Conservation (phyloP, 2,113 vertebrate species). For the Catharus bicknelli region DNA sequence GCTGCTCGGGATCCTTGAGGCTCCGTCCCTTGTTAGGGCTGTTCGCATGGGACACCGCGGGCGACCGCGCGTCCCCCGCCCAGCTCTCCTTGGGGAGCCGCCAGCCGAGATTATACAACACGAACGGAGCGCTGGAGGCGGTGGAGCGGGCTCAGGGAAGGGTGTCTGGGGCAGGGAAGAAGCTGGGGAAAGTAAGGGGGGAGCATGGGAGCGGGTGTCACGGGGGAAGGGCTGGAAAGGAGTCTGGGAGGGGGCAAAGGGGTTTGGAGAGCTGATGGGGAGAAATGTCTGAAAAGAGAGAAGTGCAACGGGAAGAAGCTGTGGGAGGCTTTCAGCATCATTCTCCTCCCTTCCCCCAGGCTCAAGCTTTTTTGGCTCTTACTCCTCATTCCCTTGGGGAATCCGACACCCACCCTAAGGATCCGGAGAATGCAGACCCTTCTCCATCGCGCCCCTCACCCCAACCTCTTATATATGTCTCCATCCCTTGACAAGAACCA, state of each 20-base stretch:
- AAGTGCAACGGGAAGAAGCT: not conserved
- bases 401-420: not conserved
- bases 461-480: not conserved
- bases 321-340: not conserved
- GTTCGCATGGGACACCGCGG: not conserved
- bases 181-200: not conserved
- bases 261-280: not conserved
- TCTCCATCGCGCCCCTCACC: not conserved
- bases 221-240: not conserved
- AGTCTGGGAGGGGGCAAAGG: not conserved
- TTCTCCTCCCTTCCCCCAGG: not conserved
- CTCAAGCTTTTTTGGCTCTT: not conserved
- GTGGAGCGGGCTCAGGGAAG: not conserved
- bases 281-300: not conserved
- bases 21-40: not conserved
- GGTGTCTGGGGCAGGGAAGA: not conserved
- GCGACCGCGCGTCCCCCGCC: accelerated
- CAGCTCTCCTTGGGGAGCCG: not conserved
- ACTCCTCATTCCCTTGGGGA: not conserved
- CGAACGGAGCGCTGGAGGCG: not conserved
- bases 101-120: not conserved
- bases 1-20: not conserved
- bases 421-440: not conserved
- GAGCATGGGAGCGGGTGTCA: accelerated
- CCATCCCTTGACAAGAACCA: conserved; percentile 43